Conservation (phyloP, 2,888 invertebrate species). For the Disparrhopalites patrizii region DNA sequence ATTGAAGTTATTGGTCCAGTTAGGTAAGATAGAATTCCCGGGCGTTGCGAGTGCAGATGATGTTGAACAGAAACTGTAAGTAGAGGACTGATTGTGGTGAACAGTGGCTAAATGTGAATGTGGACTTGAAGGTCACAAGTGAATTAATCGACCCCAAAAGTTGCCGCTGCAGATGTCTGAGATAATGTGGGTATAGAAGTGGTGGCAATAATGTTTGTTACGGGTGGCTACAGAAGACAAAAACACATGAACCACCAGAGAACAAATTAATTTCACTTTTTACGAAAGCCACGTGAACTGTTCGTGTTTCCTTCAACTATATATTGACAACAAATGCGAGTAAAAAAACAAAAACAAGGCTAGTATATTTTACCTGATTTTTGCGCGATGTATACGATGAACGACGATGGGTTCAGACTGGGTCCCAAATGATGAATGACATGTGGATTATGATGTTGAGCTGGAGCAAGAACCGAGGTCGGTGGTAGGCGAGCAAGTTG, state of each 20-base stretch:
- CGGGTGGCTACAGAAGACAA: not conserved
- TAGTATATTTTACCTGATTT: not conserved
- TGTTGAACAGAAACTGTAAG: too few relatives aligned
- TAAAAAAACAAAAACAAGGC: too few relatives aligned
- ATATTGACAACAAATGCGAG: too few relatives aligned
- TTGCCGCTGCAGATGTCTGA: slow-evolving; percentile 14
- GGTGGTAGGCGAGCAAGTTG: slow-evolving; percentile 7
- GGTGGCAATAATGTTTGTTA: slow-evolving; percentile 17
- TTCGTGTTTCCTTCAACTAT: too few relatives aligned
- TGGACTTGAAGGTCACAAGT: not conserved
- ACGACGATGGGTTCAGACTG: slow-evolving; percentile 23
- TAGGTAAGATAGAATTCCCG: too few relatives aligned
- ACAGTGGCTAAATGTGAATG: not conserved
- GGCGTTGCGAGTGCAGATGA: too few relatives aligned
- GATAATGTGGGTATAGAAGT: slow-evolving; percentile 4
- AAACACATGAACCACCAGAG: too few relatives aligned
- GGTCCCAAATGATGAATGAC: slow-evolving; percentile 29
- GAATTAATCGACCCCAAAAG: not conserved
- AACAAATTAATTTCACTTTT: too few relatives aligned
- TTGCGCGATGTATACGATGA: not conserved
- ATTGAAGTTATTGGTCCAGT: not conserved
- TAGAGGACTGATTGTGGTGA: slow-evolving; percentile 4
- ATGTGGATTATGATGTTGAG: slow-evolving; percentile 32
- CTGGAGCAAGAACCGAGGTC: slow-evolving; percentile 12
- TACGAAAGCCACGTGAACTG: too few relatives aligned